phyloP scores from a whole-genome alignment of 2,797 vertebrate genomes.

The Sebastes taczanowskii region DNA sequence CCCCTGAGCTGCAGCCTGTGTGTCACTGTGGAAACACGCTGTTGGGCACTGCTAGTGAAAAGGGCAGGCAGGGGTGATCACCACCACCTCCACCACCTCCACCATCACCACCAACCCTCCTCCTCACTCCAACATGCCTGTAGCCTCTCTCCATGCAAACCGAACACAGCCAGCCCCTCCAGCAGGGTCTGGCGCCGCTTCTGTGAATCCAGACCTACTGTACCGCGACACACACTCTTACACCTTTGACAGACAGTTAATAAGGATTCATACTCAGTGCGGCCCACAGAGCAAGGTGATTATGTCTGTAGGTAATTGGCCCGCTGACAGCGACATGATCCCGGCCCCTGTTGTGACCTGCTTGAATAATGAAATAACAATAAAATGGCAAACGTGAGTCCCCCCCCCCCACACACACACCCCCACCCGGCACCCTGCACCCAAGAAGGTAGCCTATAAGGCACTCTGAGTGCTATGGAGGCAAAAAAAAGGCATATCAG shows the following conservation, averaged over 20 bases:
- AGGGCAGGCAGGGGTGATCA: constrained; percentile 22
- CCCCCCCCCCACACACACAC: neutral
- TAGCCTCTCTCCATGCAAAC: neutral
- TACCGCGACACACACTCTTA: constrained; percentile 32
- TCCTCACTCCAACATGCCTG: neutral
- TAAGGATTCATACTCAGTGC: constrained; percentile 71
- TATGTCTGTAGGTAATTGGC: constrained; percentile 71
- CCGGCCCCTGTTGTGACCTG: constrained; percentile 66
- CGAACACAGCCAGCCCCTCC: neutral
- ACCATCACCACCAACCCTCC: neutral
- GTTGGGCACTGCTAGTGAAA: constrained; percentile 21
- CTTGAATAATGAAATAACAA: constrained; percentile 73
- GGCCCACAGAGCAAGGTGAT: constrained; percentile 68
- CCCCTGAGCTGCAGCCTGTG: constrained; percentile 7
- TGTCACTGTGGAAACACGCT: constrained; percentile 26
- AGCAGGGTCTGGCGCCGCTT: neutral
- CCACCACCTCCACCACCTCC: neutral
- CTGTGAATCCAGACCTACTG: constrained; percentile 32
- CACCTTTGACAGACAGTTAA: constrained; percentile 75
- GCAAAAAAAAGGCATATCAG: constrained; percentile 9
- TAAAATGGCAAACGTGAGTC: constrained; percentile 61
- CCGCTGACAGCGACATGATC: constrained; percentile 63
- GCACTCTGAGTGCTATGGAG: constrained; percentile 12
- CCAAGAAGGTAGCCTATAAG: constrained; percentile 1
- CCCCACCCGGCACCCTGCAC: neutral